Evolutionary conservation across 1,140 invertebrate genomes (phyloP).

Genomic region (Laupala kohalensis): DNA sequence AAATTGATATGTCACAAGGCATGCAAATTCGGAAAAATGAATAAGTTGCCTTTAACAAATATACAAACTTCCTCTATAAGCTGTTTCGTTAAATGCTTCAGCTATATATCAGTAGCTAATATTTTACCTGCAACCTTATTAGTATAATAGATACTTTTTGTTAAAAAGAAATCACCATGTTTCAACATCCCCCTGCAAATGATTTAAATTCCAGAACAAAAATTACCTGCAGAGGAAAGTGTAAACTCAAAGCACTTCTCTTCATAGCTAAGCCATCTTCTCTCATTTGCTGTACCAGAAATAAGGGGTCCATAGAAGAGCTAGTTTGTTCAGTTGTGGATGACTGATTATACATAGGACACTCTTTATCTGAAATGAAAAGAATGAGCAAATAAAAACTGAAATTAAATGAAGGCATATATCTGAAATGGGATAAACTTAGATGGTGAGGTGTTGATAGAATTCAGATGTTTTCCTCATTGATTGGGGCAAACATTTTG

Average conservation of each 20-base stretch:
- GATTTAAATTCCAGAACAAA: constrained; percentile 13
- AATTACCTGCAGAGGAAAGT: constrained; percentile 33
- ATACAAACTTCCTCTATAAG: no score
- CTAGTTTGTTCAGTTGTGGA: constrained; percentile 44
- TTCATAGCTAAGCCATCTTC: constrained; percentile 85
- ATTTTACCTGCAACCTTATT: background rate
- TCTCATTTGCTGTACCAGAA: constrained; percentile 77
- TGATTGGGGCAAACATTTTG: no score
- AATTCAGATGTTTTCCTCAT: no score
- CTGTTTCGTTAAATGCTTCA: no score
- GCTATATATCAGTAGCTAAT: no score
- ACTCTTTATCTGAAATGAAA: constrained; percentile 65
- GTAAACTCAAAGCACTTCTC: constrained; percentile 48
- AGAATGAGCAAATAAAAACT: background rate
- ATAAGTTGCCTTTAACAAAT: no score
- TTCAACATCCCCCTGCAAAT: constrained; percentile 23
- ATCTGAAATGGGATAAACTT: background rate
- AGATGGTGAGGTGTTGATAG: no score
- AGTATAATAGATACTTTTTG: no score
- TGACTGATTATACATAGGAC: constrained; percentile 79
- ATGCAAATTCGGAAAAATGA: no score
- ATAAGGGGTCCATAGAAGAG: constrained; percentile 48
- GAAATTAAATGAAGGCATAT: background rate
- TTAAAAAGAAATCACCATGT: background rate
- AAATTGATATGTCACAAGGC: no score